phyloP scores from a whole-genome alignment of 2,888 invertebrate species.

The Thera obeliscata region DNA sequence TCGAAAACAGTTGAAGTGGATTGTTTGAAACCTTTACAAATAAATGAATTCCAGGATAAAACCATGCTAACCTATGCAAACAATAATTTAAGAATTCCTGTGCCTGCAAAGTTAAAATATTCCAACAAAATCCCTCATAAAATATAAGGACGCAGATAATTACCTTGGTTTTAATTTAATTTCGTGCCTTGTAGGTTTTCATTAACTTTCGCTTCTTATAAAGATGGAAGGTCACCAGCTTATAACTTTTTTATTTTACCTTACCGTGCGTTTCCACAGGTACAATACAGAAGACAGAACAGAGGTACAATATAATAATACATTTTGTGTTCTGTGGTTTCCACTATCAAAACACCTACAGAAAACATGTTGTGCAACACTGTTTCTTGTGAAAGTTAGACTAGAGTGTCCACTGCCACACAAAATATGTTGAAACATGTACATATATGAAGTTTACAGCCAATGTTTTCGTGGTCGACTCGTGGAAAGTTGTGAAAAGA shows the following conservation, averaged over 20 bases:
- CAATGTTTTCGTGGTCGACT: too few species aligned
- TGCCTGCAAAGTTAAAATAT: constrained; percentile 12
- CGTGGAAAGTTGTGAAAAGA: too few species aligned
- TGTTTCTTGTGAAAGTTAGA: too few species aligned
- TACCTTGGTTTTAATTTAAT: constrained; percentile 21
- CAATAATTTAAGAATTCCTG: constrained; percentile 13
- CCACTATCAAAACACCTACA: too few species aligned
- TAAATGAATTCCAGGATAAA: neutral
- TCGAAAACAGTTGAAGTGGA: too few species aligned
- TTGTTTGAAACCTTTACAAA: neutral
- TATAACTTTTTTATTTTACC: neutral
- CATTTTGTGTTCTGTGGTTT: too few species aligned
- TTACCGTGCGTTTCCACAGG: neutral
- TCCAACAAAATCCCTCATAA: constrained; percentile 17
- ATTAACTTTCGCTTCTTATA: constrained; percentile 17
- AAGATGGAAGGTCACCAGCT: constrained; percentile 1
- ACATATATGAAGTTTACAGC: too few species aligned
- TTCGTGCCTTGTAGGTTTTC: constrained; percentile 20
- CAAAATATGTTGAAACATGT: too few species aligned
- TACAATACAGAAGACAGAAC: too few species aligned
- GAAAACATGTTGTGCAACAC: too few species aligned
- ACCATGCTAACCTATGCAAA: neutral
- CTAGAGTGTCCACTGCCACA: too few species aligned
- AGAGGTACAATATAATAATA: too few species aligned
- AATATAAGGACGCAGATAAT: constrained; percentile 20